Base-by-base conservation (phyloP, 2,888 invertebrate genomes). In the Liopterus haemorrhoidalis region DNA sequence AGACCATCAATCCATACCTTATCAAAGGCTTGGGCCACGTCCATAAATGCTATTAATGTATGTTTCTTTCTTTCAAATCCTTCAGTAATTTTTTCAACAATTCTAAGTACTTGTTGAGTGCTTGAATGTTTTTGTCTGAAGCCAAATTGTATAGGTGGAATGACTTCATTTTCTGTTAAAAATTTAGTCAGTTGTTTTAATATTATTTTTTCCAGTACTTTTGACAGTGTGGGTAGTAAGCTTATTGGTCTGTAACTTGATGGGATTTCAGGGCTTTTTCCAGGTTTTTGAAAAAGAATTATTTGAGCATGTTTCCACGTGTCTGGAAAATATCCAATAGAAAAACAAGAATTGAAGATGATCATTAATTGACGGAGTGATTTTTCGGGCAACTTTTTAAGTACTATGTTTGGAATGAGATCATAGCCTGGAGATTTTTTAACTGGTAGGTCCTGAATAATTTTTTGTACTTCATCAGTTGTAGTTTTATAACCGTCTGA, bases 311-410 rank as follows among this genome's bases (percentile, higher is more conserved):
- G 9, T 19, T 19, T 33, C 33, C 33, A 56, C 41, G 60, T 43
- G 5, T 49, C 18, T 3, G 33, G 33, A 20, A 33, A 33, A 28
- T 14, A 28, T 21, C 19, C 16, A 20, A 61, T 58, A 78, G 75
- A 65, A 75, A 73, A 9, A 77, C 78, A 53, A 74, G 69, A 1
- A 77, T 69, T 2, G 81, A 48, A 45, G 15, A 51, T 51, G 24
- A 44, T 27, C 1, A 42, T 46, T 28, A 53, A 21, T 36, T 48
- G 44, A 1, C 46, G 46, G 14, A 51, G 9, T 18, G 44, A 40
- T 46, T 50, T 55, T 20, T 37, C 42, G 1, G 49, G 12, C 9
- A 37, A 8, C 8, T 24, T 2, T 37, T 37, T 37, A 5, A 37
- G 22, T 8, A 24, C 24, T 14, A 24, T 37, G 16, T 38, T 27